Percentiles rank a stretch among this genome's conserved stretches.
phyloP scores from a whole-genome alignment of 2,888 invertebrate genomes.

The Theodoxus fluviatilis region DNA sequence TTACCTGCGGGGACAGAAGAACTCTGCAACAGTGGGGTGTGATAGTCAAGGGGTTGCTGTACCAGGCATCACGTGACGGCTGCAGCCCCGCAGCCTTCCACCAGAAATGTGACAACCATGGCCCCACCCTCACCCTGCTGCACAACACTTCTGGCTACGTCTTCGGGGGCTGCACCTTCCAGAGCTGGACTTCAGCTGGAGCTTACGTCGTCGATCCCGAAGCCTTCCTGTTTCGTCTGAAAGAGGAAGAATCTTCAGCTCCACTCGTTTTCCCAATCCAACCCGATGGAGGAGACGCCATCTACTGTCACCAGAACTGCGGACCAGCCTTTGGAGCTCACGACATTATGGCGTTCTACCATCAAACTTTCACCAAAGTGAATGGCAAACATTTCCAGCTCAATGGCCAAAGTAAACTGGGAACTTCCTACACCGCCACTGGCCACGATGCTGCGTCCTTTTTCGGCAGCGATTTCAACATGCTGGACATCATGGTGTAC shows the following conservation, averaged over 20 bases:
- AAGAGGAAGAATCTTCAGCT: constrained; percentile 22
- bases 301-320: not conserved
- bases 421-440: not conserved
- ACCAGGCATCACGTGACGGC: constrained; percentile 36
- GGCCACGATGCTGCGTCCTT: constrained; percentile 7
- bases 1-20: no score
- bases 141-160: constrained; percentile 36
- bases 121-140: constrained; percentile 38
- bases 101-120: constrained; percentile 38
- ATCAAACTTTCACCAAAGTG: constrained; percentile 9
- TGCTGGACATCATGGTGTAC: no score
- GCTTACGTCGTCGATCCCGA: constrained; percentile 27
- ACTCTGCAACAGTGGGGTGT: no score
- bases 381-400: constrained; percentile 6
- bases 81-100: constrained; percentile 37
- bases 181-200: constrained; percentile 31
- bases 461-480: no score
- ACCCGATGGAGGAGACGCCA: constrained; percentile 10
- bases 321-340: constrained; percentile 32
- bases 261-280: constrained; percentile 30
- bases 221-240: constrained; percentile 38
- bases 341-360: constrained; percentile 27
- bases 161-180: constrained; percentile 37
- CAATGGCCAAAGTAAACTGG: not conserved
- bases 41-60: constrained; percentile 36